Conservation (phyloP, 2,888 invertebrate species). For the Cheilosia vulpina region DNA sequence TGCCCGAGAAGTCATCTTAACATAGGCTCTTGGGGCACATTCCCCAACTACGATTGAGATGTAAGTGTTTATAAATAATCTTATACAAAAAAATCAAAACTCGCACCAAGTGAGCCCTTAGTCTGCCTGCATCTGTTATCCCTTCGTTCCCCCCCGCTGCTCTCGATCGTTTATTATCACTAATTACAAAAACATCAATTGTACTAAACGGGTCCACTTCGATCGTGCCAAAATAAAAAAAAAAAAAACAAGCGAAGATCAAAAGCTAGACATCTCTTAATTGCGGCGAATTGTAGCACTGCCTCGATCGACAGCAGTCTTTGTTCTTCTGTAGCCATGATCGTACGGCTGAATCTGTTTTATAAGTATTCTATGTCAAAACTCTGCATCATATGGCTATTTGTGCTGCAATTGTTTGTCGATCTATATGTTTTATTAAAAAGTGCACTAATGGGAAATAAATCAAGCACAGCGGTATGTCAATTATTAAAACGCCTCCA, state of each 20-base stretch:
- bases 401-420: conserved; percentile 50
- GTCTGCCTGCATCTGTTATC: not conserved
- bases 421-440: conserved; percentile 53
- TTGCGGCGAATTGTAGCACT: conserved; percentile 65
- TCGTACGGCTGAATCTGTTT: conserved; percentile 71
- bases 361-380: conserved; percentile 58
- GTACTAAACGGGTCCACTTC: conserved; percentile 25
- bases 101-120: not conserved
- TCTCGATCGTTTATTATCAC: conserved; percentile 17
- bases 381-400: conserved; percentile 52
- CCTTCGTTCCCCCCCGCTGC: not conserved
- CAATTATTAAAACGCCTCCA: not conserved
- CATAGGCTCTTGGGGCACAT: no score
- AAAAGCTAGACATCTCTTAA: conserved; percentile 11
- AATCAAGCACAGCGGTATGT: conserved; percentile 62
- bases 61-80: no score
- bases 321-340: conserved; percentile 63
- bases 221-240: conserved; percentile 44
- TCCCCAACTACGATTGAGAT: no score
- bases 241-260: conserved; percentile 29
- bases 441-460: conserved; percentile 63
- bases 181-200: conserved; percentile 27
- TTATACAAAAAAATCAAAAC: not conserved
- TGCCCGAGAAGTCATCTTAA: no score
- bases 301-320: conserved; percentile 51